Base-by-base conservation (phyloP, 2,113 vertebrate genomes). In the Ancistrus triradiatus region DNA sequence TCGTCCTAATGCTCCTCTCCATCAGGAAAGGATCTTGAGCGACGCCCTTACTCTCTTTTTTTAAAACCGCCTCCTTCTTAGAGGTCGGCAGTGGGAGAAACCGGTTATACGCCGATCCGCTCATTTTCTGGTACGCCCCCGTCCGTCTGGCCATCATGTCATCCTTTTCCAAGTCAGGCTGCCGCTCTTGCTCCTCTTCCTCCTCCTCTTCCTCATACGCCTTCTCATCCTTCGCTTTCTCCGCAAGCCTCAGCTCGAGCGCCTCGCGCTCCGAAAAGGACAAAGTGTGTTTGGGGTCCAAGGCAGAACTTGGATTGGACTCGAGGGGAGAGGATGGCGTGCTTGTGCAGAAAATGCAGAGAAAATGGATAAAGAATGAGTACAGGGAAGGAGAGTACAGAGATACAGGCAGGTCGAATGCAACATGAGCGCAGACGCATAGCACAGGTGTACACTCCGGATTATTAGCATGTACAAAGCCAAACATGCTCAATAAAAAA, bases 131-230 rank as follows among this genome's bases (percentile, higher is more conserved):
- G 68, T 82, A 87, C 44, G 61, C 59, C 7, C 86, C 83, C 2
- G 81, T 77, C 70, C 78, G 77, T 57, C 88, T 79, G 7, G 79
- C 79, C 85, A 84, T 81, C 90, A 89, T 84, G 61, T 89, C 82
- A 3, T 89, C 87, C 81, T 89, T 87, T 77, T 69, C 77, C 59
- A 85, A 24, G 66, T 90, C 81, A 1, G 84, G 83, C 24, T 80
- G 73, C 72, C 14, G 77, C 40, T 33, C 40, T 51, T 59, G 65
- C 37, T 74, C 71, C 27, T 85, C 84, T 1, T 78, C 80, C 38
- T 82, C 83, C 6, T 85, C 86, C 1, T 82, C 77, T 0, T 82
- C 62, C 4, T 76, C 66, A 6, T 63, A 66, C 44, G 48, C 51
- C 38, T 42, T 59, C 37, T 81, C 73, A 28, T 64, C 70, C 33